Evolutionary conservation across 2,888 invertebrate genomes (phyloP).

Genomic region (Rhyacophila evoluta): DNA sequence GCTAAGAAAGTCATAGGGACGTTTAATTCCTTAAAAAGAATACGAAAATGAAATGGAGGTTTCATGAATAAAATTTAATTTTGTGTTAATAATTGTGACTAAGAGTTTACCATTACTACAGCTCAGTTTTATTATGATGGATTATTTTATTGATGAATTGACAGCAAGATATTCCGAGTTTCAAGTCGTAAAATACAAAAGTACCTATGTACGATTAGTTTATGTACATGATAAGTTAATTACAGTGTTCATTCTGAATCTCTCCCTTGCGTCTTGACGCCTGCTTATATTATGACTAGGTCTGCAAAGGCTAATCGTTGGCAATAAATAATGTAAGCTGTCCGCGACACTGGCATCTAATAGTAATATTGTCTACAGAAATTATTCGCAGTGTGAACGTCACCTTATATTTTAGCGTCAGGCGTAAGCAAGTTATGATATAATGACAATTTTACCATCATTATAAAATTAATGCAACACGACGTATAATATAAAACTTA

Average conservation of each 20-base stretch:
- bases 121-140: too few relatives aligned
- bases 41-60: too few relatives aligned
- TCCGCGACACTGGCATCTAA: constrained; percentile 45
- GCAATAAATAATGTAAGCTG: constrained; percentile 42
- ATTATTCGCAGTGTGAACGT: constrained; percentile 40
- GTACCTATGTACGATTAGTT: not conserved
- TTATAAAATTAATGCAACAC: too few relatives aligned
- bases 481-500: too few relatives aligned
- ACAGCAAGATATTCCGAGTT: not conserved
- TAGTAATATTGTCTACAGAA: constrained; percentile 40
- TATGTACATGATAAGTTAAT: not conserved
- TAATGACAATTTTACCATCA: too few relatives aligned
- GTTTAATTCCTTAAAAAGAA: too few relatives aligned
- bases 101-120: too few relatives aligned
- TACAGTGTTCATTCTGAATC: not conserved
- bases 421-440: too few relatives aligned
- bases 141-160: too few relatives aligned
- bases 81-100: too few relatives aligned
- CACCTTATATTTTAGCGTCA: constrained; percentile 1
- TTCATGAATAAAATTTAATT: too few relatives aligned
- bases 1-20: too few relatives aligned
- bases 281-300: not conserved
- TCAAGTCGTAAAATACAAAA: not conserved
- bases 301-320: constrained; percentile 40
- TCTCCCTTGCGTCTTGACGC: not conserved